Percentiles rank a stretch among this genome's conserved stretches.
These are phyloP conservation scores for Adelosebastes latens DNA, from an alignment of 2,797 vertebrate species.

Conservation along the genomic window DNA sequence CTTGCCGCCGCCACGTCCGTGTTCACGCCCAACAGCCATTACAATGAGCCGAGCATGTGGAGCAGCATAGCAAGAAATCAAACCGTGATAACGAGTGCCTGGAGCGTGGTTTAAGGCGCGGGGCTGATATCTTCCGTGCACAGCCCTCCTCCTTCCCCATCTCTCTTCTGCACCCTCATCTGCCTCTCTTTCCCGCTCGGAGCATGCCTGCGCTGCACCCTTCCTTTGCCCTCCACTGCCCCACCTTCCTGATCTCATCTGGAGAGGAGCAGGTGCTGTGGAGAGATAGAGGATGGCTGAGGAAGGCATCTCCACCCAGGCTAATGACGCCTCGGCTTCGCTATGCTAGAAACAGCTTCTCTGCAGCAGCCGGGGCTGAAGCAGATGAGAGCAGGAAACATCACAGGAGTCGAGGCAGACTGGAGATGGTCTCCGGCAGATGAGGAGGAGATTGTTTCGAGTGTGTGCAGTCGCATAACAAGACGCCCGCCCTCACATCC, in stretches of 20 bases:
- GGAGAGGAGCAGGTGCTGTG: conserved; percentile 80
- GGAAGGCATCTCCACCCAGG: conserved; percentile 74
- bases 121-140: conserved; percentile 76
- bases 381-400: conserved; percentile 60
- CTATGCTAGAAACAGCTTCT: conserved; percentile 57
- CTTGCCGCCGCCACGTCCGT: conserved; percentile 68
- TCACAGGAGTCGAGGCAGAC: conserved; percentile 48
- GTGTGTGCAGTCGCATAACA: conserved; percentile 21
- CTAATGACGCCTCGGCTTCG: conserved; percentile 70
- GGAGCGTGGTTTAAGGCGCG: conserved; percentile 70
- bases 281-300: conserved; percentile 79
- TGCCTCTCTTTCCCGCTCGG: conserved; percentile 60
- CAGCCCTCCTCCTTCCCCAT: conserved; percentile 72
- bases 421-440: conserved; percentile 64
- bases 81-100: conserved; percentile 76
- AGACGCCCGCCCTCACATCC: conserved; percentile 38
- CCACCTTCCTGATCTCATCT: conserved; percentile 84
- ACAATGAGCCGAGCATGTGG: conserved; percentile 73
- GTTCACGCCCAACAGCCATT: conserved; percentile 77
- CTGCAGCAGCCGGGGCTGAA: conserved; percentile 42
- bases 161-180: conserved; percentile 64
- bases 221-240: conserved; percentile 79
- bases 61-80: conserved; percentile 80
- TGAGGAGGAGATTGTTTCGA: conserved; percentile 63
- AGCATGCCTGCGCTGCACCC: conserved; percentile 66